A percentile compares a stretch with the other conserved stretches of the same genome.
These are phyloP conservation scores for Pantherophis guttatus DNA, from an alignment of 2,113 vertebrate genomes.

Conservation along the genomic window DNA sequence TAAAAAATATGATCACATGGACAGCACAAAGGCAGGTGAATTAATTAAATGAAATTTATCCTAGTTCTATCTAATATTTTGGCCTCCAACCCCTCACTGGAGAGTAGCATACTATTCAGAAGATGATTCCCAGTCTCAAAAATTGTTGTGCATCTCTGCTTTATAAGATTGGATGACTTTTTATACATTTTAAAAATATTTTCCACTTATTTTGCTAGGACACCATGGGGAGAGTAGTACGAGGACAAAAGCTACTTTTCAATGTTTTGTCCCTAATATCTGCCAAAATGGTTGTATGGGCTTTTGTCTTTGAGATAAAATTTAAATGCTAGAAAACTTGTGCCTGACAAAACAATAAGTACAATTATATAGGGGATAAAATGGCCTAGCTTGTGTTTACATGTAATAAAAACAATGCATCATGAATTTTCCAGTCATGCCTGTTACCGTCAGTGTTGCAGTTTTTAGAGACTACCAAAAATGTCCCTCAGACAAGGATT, in stretches of 20 bases:
- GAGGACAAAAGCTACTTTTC: neutral
- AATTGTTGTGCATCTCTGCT: neutral
- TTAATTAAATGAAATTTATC: neutral
- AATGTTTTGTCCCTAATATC: neutral
- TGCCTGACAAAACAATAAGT: neutral
- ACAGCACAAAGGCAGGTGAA: conserved; percentile 11
- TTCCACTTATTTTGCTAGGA: neutral
- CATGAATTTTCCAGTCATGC: neutral
- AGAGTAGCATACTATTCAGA: neutral
- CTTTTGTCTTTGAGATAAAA: neutral
- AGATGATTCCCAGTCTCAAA: neutral
- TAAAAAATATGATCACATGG: conserved; percentile 31
- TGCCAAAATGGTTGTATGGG: accelerated
- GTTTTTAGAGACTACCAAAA: neutral
- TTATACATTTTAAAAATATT: neutral
- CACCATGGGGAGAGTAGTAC: neutral
- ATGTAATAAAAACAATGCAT: conserved; percentile 12
- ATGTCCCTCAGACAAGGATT: neutral
- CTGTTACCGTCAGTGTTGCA: neutral
- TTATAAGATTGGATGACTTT: neutral
- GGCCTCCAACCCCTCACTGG: neutral
- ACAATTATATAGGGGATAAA: neutral
- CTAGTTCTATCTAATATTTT: neutral
- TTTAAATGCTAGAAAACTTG: neutral
- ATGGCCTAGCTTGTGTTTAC: neutral